Evolutionary conservation across 2,113 vertebrate species (phyloP).

Genomic region (Tragulus kanchil): DNA sequence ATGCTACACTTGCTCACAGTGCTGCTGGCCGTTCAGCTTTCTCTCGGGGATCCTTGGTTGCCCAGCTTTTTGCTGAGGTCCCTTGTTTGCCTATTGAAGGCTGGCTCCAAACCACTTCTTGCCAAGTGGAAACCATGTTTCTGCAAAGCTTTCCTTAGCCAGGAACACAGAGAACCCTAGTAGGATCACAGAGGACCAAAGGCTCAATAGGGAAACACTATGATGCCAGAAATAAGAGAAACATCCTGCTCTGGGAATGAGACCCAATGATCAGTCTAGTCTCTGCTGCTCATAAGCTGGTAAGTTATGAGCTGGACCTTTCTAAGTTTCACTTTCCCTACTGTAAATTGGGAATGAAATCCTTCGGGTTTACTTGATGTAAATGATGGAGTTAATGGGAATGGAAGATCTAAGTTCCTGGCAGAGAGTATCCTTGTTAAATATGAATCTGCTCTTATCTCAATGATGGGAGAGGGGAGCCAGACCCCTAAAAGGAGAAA

Average conservation of each 20-base stretch:
- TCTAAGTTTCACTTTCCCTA: background rate
- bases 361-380: background rate
- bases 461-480: background rate
- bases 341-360: background rate
- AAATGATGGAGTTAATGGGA: background rate
- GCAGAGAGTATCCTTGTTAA: background rate
- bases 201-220: background rate
- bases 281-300: background rate
- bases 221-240: background rate
- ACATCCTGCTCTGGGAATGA: background rate
- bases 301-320: background rate
- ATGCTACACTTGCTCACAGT: background rate
- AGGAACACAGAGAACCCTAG: background rate
- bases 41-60: background rate
- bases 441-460: background rate
- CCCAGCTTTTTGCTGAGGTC: background rate
- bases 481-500: background rate
- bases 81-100: background rate
- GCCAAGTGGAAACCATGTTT: background rate
- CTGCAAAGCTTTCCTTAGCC: background rate
- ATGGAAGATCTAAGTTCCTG: background rate
- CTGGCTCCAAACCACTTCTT: background rate
- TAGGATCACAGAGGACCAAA: background rate
- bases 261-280: background rate
- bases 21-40: background rate